These are phyloP conservation scores for Chironomus tepperi DNA, from an alignment of 1,140 invertebrate genomes.

Conservation along the genomic window DNA sequence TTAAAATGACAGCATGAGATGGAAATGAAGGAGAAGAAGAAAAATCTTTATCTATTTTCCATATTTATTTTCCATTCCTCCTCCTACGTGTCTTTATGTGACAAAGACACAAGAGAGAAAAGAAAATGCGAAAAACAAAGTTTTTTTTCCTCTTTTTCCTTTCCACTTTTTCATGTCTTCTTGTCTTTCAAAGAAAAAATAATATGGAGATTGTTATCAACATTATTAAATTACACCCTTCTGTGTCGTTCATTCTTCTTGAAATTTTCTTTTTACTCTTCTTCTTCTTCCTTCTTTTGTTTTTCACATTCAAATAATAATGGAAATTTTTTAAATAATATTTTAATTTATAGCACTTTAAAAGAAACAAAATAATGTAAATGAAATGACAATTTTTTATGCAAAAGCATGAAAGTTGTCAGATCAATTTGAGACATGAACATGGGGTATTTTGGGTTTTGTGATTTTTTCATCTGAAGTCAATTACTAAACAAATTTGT, in stretches of 20 bases:
- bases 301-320: not conserved
- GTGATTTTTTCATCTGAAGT: too few species aligned
- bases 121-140: not conserved
- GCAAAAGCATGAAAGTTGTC: too few species aligned
- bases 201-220: conserved; percentile 9
- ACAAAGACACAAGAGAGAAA: not conserved
- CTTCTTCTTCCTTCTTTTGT: not conserved
- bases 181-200: not conserved
- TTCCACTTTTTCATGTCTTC: too few species aligned
- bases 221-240: conserved; percentile 22
- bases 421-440: too few species aligned
- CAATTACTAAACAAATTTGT: too few species aligned
- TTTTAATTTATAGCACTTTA: too few species aligned
- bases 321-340: too few species aligned
- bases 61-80: conserved; percentile 17
- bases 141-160: not conserved
- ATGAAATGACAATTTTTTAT: too few species aligned
- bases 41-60: conserved; percentile 19
- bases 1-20: not conserved
- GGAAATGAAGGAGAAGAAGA: not conserved
- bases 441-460: too few species aligned
- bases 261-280: not conserved
- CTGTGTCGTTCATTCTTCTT: conserved; percentile 4
- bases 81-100: not conserved
- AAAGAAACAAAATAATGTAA: too few species aligned